These are phyloP conservation scores for Aspidoscelis tigris DNA, from an alignment of 2,113 vertebrate genomes.

Conservation along the genomic window DNA sequence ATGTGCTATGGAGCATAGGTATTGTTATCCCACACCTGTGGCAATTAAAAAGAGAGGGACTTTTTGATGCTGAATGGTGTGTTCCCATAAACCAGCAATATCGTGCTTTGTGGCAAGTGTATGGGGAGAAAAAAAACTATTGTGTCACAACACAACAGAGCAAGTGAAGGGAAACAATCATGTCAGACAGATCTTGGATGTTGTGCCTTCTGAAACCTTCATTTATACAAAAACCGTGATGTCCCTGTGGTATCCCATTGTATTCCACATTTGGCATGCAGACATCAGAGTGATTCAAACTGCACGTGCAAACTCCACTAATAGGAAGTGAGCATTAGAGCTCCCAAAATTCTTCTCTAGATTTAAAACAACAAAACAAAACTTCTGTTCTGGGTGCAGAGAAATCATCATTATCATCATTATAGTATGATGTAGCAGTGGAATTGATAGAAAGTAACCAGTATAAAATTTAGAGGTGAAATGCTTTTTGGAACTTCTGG, in stretches of 20 bases:
- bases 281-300: background rate
- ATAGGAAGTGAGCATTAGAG: background rate
- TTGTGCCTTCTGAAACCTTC: background rate
- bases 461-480: too few species aligned
- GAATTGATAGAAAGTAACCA: too few species aligned
- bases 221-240: rapidly evolving
- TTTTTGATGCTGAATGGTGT: background rate
- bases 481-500: too few species aligned
- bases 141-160: background rate
- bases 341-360: background rate
- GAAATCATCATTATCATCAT: background rate
- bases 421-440: background rate
- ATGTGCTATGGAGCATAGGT: conserved; percentile 61
- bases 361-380: background rate
- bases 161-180: background rate
- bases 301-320: too few species aligned
- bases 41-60: conserved; percentile 49
- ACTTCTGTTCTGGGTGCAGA: background rate
- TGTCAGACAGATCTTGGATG: background rate
- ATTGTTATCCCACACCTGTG: conserved; percentile 42
- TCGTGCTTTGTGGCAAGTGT: conserved; percentile 5
- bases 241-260: background rate
- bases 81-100: conserved; percentile 8
- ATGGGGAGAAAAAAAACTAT: background rate
- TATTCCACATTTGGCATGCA: background rate